Evolutionary conservation across 2,888 invertebrate species (phyloP), one percentile per base, ranked within the genome.

Genomic region (Bembecia ichneumoniformis): DNA sequence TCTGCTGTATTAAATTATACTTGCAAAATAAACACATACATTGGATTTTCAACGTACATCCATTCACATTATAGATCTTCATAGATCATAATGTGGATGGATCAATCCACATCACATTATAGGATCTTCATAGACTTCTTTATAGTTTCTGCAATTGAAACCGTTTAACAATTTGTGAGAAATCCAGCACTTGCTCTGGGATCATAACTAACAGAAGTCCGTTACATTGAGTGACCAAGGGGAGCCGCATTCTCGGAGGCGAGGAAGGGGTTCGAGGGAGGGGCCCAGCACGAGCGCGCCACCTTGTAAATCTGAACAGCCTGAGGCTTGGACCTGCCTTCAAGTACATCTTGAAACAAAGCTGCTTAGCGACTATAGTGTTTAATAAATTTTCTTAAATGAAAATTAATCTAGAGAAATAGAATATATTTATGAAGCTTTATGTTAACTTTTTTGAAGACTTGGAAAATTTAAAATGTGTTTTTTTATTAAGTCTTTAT

Each of bases 281-380:
- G 67, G 61, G 61, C 64, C 51, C 55, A 60, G 72, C 73, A 79
- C 75, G 74, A 74, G 68, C 70, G 69, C 66, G 71, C 74, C 74
- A 77, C 74, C 71, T 76, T 78, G 67, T 79, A 77, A 79, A 79
- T 78, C 73, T 72, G 71, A 63, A 61, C 64, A 62, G 71, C 72
- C 70, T 57, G 63, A 60, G 73, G 75, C 74, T 59, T 58, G 59
- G 64, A 62, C 63, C 69, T 59, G 64, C 66, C 58, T 54, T 34
- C 46, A 28, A 34, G 28, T 60, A 60, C 60, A 55, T 62, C 61
- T 57, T 58, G 58, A 59, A 58, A 60, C 61, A 58, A 56, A 60
- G 64, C 66, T 52, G 51, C 52, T 51, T 68, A 75, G 64, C 63
- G 62, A 64, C 64, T 60, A 66, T 68, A 69, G 64, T 65, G 58